Conservation (phyloP, 2,113 vertebrate genomes). For the Oenanthe melanoleuca region DNA sequence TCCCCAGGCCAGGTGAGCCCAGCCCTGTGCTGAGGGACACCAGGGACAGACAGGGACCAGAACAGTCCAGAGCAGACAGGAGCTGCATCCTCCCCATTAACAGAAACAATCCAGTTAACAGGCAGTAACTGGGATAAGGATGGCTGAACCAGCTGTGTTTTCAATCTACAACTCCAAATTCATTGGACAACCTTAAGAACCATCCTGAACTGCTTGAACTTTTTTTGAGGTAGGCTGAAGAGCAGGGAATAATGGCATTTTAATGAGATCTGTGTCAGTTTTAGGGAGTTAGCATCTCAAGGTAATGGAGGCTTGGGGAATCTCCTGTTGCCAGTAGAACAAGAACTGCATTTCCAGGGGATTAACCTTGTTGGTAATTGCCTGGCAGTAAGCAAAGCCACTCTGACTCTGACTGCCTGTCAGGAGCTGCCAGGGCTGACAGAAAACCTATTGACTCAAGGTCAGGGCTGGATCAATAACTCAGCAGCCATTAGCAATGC, state of each 20-base stretch:
- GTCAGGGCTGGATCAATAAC: background rate
- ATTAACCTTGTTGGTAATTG: background rate
- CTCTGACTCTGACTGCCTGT: background rate
- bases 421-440: background rate
- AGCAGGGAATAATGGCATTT: constrained; percentile 7
- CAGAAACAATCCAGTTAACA: background rate
- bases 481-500: background rate
- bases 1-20: background rate
- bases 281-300: constrained; percentile 11
- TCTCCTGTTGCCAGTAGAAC: constrained; percentile 6
- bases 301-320: constrained; percentile 35
- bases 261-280: constrained; percentile 49
- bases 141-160: background rate
- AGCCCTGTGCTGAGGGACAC: background rate
- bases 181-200: background rate
- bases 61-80: background rate
- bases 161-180: background rate
- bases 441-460: background rate
- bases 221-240: background rate
- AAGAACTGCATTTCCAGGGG: background rate
- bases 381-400: background rate
- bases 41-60: background rate
- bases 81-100: background rate
- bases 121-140: background rate
- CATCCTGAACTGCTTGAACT: background rate